A percentile compares a stretch with the other conserved stretches of the same genome.
Conservation (phyloP, 2,888 invertebrate genomes). For the Drosophila aldrichi region DNA sequence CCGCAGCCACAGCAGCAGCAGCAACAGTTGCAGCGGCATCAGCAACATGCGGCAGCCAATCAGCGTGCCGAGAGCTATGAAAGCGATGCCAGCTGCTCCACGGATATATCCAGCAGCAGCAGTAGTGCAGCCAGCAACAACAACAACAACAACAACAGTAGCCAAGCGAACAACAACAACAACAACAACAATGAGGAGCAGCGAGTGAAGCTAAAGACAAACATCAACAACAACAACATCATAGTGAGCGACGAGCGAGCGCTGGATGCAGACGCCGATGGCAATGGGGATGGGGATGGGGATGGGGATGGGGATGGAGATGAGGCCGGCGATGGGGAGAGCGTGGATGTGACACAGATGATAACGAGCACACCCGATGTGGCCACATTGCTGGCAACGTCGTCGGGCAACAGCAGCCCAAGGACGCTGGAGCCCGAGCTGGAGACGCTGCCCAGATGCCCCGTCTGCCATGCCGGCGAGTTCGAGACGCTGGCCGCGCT, state of each 20-base stretch:
- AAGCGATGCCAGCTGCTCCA: constrained; percentile 86
- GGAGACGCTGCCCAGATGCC: constrained; percentile 86
- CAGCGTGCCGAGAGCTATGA: constrained; percentile 86
- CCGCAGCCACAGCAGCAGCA: constrained; percentile 10
- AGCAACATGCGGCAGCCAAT: constrained; percentile 16
- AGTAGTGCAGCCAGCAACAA: constrained; percentile 71
- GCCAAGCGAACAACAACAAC: constrained; percentile 76
- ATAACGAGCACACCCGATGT: constrained; percentile 72
- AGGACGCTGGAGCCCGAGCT: constrained; percentile 17
- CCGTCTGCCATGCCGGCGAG: constrained; percentile 88
- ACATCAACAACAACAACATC: constrained; percentile 82
- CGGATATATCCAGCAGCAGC: constrained; percentile 85
- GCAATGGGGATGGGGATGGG: constrained; percentile 13
- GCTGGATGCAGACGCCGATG: constrained; percentile 15
- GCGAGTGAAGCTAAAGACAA: constrained; percentile 74
- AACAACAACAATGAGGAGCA: constrained; percentile 54
- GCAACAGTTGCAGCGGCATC: constrained; percentile 15
- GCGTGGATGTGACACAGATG: constrained; percentile 47
- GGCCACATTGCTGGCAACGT: constrained; percentile 61
- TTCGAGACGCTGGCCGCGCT: constrained; percentile 87
- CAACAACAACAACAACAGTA: constrained; percentile 80
- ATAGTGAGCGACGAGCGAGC: constrained; percentile 44
- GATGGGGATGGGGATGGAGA: constrained; percentile 13
- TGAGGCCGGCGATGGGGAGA: constrained; percentile 1
- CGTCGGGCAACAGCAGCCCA: constrained; percentile 40